Evolutionary conservation across 2,888 invertebrate genomes (phyloP).

Genomic region (Noctua janthina): DNA sequence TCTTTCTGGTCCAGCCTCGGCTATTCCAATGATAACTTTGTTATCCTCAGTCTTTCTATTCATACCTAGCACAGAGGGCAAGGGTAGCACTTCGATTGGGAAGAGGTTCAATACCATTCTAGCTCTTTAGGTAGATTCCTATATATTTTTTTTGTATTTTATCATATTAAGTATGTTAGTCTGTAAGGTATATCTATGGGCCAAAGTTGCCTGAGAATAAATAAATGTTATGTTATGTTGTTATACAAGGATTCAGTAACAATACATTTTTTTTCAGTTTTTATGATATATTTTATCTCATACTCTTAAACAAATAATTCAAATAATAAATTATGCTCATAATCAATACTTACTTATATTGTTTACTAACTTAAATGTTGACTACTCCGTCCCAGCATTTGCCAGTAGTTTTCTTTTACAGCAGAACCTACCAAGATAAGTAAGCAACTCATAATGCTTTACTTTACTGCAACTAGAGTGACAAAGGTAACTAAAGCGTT

Average conservation of each 20-base stretch:
- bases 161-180: too few relatives aligned
- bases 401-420: neutral
- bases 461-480: neutral
- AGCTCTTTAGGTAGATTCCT: too few relatives aligned
- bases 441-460: neutral
- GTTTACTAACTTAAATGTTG: neutral
- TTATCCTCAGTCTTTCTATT: neutral
- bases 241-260: neutral
- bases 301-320: neutral
- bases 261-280: neutral
- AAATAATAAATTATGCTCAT: neutral
- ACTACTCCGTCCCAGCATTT: neutral
- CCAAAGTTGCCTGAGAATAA: too few relatives aligned
- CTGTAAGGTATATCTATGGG: too few relatives aligned
- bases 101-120: neutral
- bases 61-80: neutral
- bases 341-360: conserved; percentile 1
- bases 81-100: neutral
- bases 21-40: neutral
- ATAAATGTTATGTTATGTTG: too few relatives aligned
- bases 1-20: neutral
- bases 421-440: neutral
- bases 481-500: neutral
- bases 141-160: too few relatives aligned
- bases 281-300: neutral